Percentiles rank a stretch among this genome's conserved stretches.
Evolutionary conservation across 1,140 invertebrate genomes (phyloP).

Genomic region (Bombus affinis): DNA sequence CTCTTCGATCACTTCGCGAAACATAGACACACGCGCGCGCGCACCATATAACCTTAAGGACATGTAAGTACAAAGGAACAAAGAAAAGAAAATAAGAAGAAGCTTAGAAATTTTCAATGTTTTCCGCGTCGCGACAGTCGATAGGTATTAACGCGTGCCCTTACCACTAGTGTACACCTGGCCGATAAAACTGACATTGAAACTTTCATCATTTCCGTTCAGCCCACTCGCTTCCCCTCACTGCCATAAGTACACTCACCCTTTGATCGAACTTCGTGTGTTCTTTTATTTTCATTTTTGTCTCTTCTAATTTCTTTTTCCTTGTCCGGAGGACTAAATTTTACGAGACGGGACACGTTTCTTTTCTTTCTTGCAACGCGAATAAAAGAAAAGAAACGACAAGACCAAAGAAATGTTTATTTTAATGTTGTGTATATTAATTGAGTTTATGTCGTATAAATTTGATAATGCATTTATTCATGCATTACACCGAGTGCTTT

Average conservation of each 20-base stretch:
- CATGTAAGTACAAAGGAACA: conserved; percentile 62
- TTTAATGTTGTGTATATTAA: conserved; percentile 72
- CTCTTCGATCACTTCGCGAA: conserved; percentile 25
- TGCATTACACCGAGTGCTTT: conserved; percentile 67
- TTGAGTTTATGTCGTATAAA: conserved; percentile 65
- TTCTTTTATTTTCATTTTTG: background rate
- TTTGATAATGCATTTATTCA: conserved; percentile 48
- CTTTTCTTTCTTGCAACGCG: conserved; percentile 37
- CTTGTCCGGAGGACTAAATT: conserved; percentile 7
- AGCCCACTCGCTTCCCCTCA: background rate
- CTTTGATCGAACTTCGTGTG: background rate
- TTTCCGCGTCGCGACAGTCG: conserved; percentile 44
- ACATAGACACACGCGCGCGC: background rate
- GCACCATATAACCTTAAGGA: conserved; percentile 9
- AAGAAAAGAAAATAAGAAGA: background rate
- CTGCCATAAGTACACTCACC: too few species aligned
- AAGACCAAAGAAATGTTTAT: conserved; percentile 68
- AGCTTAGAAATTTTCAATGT: conserved; percentile 54
- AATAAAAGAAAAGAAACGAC: conserved; percentile 32
- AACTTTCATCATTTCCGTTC: conserved; percentile 3
- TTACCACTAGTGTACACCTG: background rate
- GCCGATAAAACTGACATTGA: background rate
- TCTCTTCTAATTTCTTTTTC: background rate
- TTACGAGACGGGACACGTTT: conserved; percentile 39
- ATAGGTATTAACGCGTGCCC: conserved; percentile 39